These are phyloP conservation scores for Sipha flava DNA, from an alignment of 1,140 invertebrate genomes.

Conservation along the genomic window DNA sequence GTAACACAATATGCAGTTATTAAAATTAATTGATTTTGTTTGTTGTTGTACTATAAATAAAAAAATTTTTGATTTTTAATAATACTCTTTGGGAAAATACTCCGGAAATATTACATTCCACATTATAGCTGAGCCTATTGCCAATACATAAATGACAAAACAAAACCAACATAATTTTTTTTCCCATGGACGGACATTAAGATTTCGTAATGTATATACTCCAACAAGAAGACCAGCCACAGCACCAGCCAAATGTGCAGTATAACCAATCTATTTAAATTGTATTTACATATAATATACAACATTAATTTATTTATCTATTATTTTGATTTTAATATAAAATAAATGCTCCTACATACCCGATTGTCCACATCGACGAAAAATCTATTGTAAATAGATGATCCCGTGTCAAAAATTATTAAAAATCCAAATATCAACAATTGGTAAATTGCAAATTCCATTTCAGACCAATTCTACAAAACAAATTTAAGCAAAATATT, in stretches of 20 bases:
- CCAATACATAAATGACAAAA: constrained; percentile 61
- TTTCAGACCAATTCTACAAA: constrained; percentile 78
- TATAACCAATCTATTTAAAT: constrained; percentile 64
- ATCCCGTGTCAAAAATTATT: constrained; percentile 65
- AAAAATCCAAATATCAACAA: constrained; percentile 67
- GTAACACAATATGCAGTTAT: no score
- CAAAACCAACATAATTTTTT: constrained; percentile 74
- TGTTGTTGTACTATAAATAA: no score
- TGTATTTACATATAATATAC: neutral
- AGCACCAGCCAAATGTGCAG: constrained; percentile 80
- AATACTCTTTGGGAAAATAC: constrained; percentile 45
- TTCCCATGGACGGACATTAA: constrained; percentile 80
- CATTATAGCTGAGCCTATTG: constrained; percentile 66
- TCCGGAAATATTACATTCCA: constrained; percentile 62
- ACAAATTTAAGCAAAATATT: constrained; percentile 36
- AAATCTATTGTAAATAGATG: constrained; percentile 73
- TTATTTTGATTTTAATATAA: no score
- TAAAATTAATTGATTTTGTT: no score
- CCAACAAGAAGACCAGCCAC: constrained; percentile 85
- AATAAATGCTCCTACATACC: no score
- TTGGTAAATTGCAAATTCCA: constrained; percentile 77
- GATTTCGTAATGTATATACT: constrained; percentile 80
- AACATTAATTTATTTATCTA: neutral
- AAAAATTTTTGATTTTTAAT: neutral
- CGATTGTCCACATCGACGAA: constrained; percentile 46